Conservation (phyloP, 2,888 invertebrate species). For the Celastrina argiolus region DNA sequence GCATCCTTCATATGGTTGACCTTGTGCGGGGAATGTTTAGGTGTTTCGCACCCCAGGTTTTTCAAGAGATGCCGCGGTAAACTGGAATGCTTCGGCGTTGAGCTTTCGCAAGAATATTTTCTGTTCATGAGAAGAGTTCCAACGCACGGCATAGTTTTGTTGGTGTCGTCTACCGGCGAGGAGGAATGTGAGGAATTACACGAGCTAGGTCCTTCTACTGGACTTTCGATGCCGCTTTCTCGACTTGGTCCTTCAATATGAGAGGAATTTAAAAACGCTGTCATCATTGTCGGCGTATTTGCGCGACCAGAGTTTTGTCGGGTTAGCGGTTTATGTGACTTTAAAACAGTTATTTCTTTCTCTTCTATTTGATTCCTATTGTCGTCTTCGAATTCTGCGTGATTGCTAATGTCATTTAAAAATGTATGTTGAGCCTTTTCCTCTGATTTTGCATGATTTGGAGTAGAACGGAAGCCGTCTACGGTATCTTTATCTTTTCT, state of each 20-base stretch:
- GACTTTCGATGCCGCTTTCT: slow-evolving; percentile 52
- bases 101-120: slow-evolving; percentile 64
- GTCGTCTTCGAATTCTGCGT: slow-evolving; percentile 71
- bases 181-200: slow-evolving; percentile 66
- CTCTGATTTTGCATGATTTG: slow-evolving; percentile 65
- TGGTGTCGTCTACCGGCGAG: slow-evolving; percentile 61
- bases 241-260: slow-evolving; percentile 54
- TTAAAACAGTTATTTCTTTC: slow-evolving; percentile 68
- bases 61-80: slow-evolving; percentile 66
- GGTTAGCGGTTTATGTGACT: slow-evolving; percentile 83
- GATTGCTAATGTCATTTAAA: slow-evolving; percentile 67
- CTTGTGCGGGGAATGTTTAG: slow-evolving; percentile 63
- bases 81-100: slow-evolving; percentile 68
- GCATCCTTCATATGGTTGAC: slow-evolving; percentile 40
- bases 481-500: slow-evolving; percentile 62
- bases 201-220: slow-evolving; percentile 60
- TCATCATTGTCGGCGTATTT: slow-evolving; percentile 70
- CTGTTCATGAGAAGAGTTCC: slow-evolving; percentile 68
- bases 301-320: slow-evolving; percentile 81
- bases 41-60: slow-evolving; percentile 63
- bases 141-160: slow-evolving; percentile 51
- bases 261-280: slow-evolving; percentile 67
- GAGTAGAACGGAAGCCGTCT: slow-evolving; percentile 56
- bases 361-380: slow-evolving; percentile 72
- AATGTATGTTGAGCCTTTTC: slow-evolving; percentile 71